These are phyloP conservation scores for Parotocinclus haroldoi DNA, from an alignment of 2,797 vertebrate species.

Conservation along the genomic window DNA sequence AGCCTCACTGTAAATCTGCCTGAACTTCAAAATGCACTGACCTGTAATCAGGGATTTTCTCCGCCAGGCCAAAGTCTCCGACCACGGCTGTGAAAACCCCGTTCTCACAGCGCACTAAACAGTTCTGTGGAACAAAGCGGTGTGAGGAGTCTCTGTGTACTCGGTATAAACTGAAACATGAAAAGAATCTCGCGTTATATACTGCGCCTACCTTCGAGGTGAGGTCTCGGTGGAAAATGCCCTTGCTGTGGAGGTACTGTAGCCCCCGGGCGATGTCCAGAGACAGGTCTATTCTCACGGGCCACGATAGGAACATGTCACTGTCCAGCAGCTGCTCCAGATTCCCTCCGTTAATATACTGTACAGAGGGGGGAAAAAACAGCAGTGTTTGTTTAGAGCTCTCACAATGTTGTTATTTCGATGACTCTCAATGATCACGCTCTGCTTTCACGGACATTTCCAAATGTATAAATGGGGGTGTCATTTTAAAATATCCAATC, in stretches of 20 bases:
- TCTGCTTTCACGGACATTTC: too few relatives aligned
- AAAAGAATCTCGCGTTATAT: too few relatives aligned
- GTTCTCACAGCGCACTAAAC: constrained; percentile 76
- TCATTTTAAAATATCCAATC: too few relatives aligned
- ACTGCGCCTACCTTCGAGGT: constrained; percentile 76
- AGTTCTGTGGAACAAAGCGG: constrained; percentile 70
- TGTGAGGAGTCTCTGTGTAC: not conserved
- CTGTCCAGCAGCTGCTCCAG: constrained; percentile 84
- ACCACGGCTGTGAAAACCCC: constrained; percentile 77
- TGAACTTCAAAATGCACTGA: constrained; percentile 40
- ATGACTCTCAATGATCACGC: too few relatives aligned
- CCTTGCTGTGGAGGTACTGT: constrained; percentile 82
- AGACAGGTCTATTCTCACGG: constrained; percentile 72
- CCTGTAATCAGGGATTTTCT: constrained; percentile 85
- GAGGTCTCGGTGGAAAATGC: constrained; percentile 84
- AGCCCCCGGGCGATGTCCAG: constrained; percentile 79
- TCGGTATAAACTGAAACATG: not conserved
- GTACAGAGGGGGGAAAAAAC: constrained; percentile 29
- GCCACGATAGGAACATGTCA: constrained; percentile 75
- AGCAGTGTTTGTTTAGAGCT: constrained; percentile 1
- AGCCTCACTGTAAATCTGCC: not conserved
- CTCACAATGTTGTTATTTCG: too few relatives aligned
- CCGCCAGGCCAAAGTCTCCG: constrained; percentile 82
- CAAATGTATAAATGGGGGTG: too few relatives aligned
- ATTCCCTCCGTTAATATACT: constrained; percentile 86